Percentiles rank a stretch among this genome's conserved stretches.
Evolutionary conservation across 2,113 vertebrate species (phyloP).

Genomic region (Nannobrachium achirus): DNA sequence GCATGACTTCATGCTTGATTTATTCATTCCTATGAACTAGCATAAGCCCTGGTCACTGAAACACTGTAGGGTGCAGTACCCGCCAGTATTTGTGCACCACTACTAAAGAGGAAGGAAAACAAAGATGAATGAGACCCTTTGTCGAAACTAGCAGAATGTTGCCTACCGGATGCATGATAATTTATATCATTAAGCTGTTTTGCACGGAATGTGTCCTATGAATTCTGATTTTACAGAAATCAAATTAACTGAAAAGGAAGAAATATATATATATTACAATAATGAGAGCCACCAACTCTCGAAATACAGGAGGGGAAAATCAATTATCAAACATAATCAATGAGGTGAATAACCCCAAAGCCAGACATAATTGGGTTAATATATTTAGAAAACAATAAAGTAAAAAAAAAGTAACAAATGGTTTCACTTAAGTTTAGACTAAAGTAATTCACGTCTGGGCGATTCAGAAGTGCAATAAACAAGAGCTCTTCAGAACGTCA

Average conservation of each 20-base stretch:
- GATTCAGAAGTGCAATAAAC: constrained; percentile 43
- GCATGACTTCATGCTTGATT: no score
- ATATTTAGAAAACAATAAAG: neutral
- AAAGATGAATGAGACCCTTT: neutral
- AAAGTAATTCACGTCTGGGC: constrained; percentile 15
- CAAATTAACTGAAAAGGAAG: neutral
- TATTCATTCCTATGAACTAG: no score
- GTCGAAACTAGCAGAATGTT: constrained; percentile 12
- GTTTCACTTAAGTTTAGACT: neutral
- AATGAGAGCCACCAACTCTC: neutral
- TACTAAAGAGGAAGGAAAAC: neutral
- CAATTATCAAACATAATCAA: neutral
- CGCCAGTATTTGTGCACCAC: neutral
- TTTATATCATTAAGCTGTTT: neutral
- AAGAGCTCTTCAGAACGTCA: constrained; percentile 8
- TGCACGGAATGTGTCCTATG: neutral
- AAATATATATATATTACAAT: neutral
- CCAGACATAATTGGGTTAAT: neutral
- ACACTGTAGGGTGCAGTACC: neutral
- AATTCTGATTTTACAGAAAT: neutral
- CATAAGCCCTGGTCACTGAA: neutral
- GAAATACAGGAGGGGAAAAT: neutral
- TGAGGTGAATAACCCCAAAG: neutral
- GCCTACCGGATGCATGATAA: neutral
- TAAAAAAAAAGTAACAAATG: neutral